Conservation (phyloP, 1,140 invertebrate genomes). For the Alviniconcha marisindica region DNA sequence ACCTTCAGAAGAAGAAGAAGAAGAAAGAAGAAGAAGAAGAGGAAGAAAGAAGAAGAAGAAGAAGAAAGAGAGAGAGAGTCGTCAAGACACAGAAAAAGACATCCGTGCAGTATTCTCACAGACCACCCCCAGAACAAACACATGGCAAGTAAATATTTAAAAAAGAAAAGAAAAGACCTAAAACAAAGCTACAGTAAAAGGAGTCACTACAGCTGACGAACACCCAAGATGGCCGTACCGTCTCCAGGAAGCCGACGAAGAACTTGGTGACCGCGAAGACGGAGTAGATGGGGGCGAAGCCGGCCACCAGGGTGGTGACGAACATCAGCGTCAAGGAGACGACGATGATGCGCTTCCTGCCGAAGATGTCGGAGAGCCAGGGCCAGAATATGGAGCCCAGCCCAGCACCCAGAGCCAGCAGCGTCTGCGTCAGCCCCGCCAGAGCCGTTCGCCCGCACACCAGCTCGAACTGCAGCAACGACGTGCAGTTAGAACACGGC, state of each 20-base stretch:
- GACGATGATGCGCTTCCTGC: slow-evolving; percentile 33
- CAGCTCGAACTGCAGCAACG: slow-evolving; percentile 42
- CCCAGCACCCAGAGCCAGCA: slow-evolving; percentile 28
- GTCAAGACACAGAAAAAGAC: no score
- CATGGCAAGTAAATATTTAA: no score
- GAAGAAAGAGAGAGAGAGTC: no score
- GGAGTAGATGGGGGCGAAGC: slow-evolving; percentile 15
- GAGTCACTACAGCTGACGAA: neutral
- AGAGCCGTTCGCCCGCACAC: slow-evolving; percentile 40
- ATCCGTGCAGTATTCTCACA: neutral
- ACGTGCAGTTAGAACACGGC: no score
- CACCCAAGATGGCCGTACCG: neutral
- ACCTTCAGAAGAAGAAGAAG: no score
- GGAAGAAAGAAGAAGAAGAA: no score
- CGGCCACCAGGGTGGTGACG: slow-evolving; percentile 6
- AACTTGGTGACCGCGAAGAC: slow-evolving; percentile 43
- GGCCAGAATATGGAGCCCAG: slow-evolving; percentile 37
- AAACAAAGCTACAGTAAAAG: neutral
- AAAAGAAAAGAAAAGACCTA: no score
- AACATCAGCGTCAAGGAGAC: slow-evolving; percentile 4
- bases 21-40: no score
- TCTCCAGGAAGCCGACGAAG: slow-evolving; percentile 30
- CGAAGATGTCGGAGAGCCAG: slow-evolving; percentile 36
- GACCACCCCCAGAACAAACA: no score
- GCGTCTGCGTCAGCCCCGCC: slow-evolving; percentile 38